Percentiles rank a stretch among this genome's conserved stretches.
These are phyloP conservation scores for Argyresthia goedartella DNA, from an alignment of 2,888 invertebrate genomes.

Conservation along the genomic window DNA sequence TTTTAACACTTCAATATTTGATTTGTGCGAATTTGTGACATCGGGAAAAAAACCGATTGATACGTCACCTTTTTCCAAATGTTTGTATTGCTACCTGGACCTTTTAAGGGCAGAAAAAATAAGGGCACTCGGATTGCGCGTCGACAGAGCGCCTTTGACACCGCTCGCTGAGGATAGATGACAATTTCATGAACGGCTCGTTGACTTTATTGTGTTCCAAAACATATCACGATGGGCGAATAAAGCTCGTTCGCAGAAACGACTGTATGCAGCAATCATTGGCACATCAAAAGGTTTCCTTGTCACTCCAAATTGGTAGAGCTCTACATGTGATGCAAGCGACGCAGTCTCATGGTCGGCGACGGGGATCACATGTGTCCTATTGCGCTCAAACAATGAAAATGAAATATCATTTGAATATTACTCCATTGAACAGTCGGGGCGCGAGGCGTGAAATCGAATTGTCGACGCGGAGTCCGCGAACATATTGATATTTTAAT, in stretches of 20 bases:
- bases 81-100: constrained; percentile 64
- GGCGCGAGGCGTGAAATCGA: constrained; percentile 61
- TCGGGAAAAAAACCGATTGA: constrained; percentile 57
- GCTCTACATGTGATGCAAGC: too few relatives aligned
- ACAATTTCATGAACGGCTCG: constrained; percentile 43
- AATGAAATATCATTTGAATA: constrained; percentile 1
- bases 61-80: constrained; percentile 63
- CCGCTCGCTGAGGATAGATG: constrained; percentile 34
- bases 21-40: constrained; percentile 64
- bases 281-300: background rate
- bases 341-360: too few relatives aligned
- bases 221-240: constrained; percentile 36
- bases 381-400: constrained; percentile 2
- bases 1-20: constrained; percentile 68
- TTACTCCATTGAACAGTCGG: constrained; percentile 12
- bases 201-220: constrained; percentile 48
- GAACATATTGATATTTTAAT: constrained; percentile 71
- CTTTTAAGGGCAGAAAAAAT: constrained; percentile 40
- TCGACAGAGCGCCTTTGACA: constrained; percentile 39
- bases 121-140: constrained; percentile 38
- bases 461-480: constrained; percentile 60
- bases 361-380: background rate
- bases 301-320: background rate
- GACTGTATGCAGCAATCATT: constrained; percentile 8
- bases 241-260: constrained; percentile 38